Evolutionary conservation across 2,888 invertebrate genomes (phyloP), one percentile per base, ranked within the genome.

Genomic region (Parnassius glacialis): DNA sequence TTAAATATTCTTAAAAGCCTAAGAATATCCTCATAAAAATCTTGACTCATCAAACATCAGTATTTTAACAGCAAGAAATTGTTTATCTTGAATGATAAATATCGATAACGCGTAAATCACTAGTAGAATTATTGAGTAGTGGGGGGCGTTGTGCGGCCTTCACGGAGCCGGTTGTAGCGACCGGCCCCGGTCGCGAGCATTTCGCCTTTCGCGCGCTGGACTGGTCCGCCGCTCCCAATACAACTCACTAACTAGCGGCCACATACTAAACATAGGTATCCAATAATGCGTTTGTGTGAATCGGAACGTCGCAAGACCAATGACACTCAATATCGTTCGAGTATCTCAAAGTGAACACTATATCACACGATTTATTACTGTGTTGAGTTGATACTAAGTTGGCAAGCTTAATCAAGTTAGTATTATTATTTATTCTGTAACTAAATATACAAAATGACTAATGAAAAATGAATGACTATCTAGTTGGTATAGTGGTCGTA

Each of bases 161-260:
- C 90, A 84, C 85, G 73, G 78, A 91, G 87, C 91, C 91, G 91
- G 91, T 91, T 90, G 86, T 84, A 73, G 78, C 80, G 80, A 82
- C 80, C 80, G 80, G 81, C 80, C 56, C 63, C 79, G 81, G 81
- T 80, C 84, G 83, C 83, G 78, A 83, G 80, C 84, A 85, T 85
- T 90, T 88, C 87, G 90, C 90, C 90, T 90, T 90, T 90, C 90
- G 88, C 78, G 76, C 84, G 76, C 77, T 73, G 75, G 81, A 82
- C 84, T 84, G 80, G 82, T 81, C 81, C 77, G 80, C 76, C 85
- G 85, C 81, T 84, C 85, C 85, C 85, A 84, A 82, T 81, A 76
- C 73, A 65, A 71, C 66, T 69, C 62, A 48, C 66, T 64, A 62
- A 70, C 61, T 62, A 67, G 65, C 67, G 67, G 68, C 71, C 69